Base-by-base conservation (phyloP, 2,888 invertebrate species). In the Volucella inanis region DNA sequence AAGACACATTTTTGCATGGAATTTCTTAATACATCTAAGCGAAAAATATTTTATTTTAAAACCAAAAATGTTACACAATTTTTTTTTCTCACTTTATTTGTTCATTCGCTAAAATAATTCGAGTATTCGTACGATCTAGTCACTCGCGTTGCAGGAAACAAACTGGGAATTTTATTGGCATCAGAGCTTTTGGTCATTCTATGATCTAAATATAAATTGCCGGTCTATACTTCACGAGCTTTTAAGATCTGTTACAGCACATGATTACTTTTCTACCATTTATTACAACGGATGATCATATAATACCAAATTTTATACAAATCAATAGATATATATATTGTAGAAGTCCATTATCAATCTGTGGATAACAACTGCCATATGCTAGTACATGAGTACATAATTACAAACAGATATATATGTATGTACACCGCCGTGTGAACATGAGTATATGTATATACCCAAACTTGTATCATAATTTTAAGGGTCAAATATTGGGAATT, bases 61-160 rank as follows among this genome's bases (percentile, higher is more conserved):
- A 77, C 31, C 76, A 76, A 71, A 85, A 70, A 80, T 85, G 76
- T 85, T 85, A 85, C 85, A 85, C 85, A 85, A 85, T 85, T 80
- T 85, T 74, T n/a, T 57, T 62, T 68, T 76, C 81, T 85, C 85
- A 81, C 85, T 64, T 76, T 85, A 81, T 67, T 54, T 80, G 62
- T 81, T 85, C 80, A 77, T 72, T 77, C 76, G 76, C 85, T 85
- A 77, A 81, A 76, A 72, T 65, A 77, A 77, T 77, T 81, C 76
- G 81, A 77, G 72, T 85, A 74, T 80, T 80, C 61, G 71, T 71
- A 76, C 85, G 85, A 81, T 85, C 85, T 85, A 77, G 62, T 77
- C 81, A 47, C 72, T 85, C 81, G 71, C 85, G 85, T 74, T 81
- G 85, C 67, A 85, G 68, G 76, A 77, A 81, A 85, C 76, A 81